A percentile compares a stretch with the other conserved stretches of the same genome.
Evolutionary conservation across 2,888 invertebrate species (phyloP).

Genomic region (Agriopis marginaria): DNA sequence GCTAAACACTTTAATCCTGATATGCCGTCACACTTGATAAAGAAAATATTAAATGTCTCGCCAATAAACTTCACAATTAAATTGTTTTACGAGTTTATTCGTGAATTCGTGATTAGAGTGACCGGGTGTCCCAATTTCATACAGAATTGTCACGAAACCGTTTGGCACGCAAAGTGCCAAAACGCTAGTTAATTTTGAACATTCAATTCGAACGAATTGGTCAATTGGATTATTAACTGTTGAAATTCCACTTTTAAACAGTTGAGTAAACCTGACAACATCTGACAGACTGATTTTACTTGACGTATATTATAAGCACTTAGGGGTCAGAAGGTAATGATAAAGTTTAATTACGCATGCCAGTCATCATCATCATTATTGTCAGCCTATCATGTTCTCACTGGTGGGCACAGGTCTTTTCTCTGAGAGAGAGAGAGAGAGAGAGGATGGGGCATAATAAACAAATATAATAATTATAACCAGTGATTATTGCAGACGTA

Average conservation of each 20-base stretch:
- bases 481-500: too few relatives aligned
- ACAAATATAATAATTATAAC: too few relatives aligned
- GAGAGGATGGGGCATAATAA: too few relatives aligned
- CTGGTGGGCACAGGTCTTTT: too few relatives aligned
- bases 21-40: conserved; percentile 34
- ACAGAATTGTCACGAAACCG: conserved; percentile 48
- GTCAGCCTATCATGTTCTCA: too few relatives aligned
- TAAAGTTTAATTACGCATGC: too few relatives aligned
- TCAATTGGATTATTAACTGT: conserved; percentile 44
- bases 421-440: too few relatives aligned
- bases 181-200: conserved; percentile 38
- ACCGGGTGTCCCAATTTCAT: conserved; percentile 53
- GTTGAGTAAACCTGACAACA: not conserved
- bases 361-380: too few relatives aligned
- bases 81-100: conserved; percentile 42
- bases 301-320: too few relatives aligned
- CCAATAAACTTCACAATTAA: conserved; percentile 30
- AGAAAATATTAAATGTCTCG: conserved; percentile 29
- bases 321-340: too few relatives aligned
- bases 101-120: conserved; percentile 51
- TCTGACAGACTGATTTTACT: too few relatives aligned
- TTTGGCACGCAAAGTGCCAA: conserved; percentile 49
- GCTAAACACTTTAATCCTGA: conserved; percentile 31
- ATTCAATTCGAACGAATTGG: conserved; percentile 44
- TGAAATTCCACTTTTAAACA: conserved; percentile 39